Conservation (phyloP, 2,797 vertebrate species). For the Salmo trutta region DNA sequence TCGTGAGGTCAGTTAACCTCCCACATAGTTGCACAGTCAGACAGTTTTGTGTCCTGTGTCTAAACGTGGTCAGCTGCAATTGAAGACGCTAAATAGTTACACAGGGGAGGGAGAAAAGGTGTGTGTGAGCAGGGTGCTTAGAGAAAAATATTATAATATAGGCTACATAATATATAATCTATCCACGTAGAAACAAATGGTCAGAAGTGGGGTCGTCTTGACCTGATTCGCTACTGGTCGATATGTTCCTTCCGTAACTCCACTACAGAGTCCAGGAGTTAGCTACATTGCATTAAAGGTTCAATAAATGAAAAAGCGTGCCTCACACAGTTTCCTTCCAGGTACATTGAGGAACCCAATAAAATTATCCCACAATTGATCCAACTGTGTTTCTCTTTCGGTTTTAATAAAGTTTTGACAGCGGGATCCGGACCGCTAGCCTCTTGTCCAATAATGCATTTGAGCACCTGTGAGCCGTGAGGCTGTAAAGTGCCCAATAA, state of each 20-base stretch:
- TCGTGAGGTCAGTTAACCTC: neutral
- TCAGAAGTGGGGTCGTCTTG: neutral
- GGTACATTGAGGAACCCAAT: slow-evolving; percentile 1
- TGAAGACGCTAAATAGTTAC: neutral
- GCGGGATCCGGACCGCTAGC: neutral
- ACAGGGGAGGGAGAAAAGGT: neutral
- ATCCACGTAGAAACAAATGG: neutral
- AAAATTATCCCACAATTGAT: neutral
- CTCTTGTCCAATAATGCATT: slow-evolving; percentile 8
- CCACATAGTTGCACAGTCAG: neutral
- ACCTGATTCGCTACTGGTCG: neutral
- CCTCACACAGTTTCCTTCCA: neutral
- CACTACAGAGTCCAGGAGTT: neutral
- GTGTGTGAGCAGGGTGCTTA: neutral
- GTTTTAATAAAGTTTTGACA: neutral
- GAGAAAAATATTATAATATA: neutral
- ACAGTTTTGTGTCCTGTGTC: neutral
- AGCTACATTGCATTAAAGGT: neutral
- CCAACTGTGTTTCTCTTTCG: neutral
- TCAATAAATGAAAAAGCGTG: neutral
- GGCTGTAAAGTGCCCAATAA: slow-evolving; percentile 25
- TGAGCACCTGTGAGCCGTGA: slow-evolving; percentile 15
- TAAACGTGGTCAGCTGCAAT: neutral
- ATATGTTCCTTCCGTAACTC: neutral
- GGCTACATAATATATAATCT: neutral